A percentile compares a stretch with the other conserved stretches of the same genome.
phyloP scores from a whole-genome alignment of 1,140 invertebrate species.

The Harpegnathos saltator region DNA sequence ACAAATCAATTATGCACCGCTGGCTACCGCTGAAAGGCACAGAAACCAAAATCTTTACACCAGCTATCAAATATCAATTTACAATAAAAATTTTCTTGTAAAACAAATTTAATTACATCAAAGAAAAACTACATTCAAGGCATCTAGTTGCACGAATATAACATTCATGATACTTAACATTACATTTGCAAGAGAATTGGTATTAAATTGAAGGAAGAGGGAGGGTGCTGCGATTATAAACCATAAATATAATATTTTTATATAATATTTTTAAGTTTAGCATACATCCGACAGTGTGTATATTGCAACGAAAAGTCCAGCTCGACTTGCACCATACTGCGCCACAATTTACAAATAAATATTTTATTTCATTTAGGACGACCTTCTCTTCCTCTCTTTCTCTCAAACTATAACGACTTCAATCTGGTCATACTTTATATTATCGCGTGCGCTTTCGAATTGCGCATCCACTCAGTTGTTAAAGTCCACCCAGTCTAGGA shows the following conservation, averaged over 20 bases:
- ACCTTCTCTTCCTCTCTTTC: too few species aligned
- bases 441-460: constrained; percentile 10
- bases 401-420: not conserved
- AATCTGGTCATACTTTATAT: constrained; percentile 11
- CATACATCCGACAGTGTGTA: not conserved
- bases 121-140: too few species aligned
- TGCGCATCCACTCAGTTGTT: constrained; percentile 12
- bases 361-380: not conserved
- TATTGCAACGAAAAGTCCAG: not conserved
- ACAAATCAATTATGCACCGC: not conserved
- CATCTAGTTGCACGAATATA: too few species aligned
- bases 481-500: not conserved
- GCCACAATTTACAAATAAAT: not conserved
- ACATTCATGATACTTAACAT: too few species aligned
- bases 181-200: too few species aligned
- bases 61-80: too few species aligned
- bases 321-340: not conserved
- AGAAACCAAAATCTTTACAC: too few species aligned
- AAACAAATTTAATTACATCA: too few species aligned
- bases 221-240: not conserved
- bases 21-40: too few species aligned
- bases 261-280: not conserved
- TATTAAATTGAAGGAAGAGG: not conserved
- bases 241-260: not conserved
- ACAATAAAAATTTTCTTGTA: too few species aligned